phyloP scores from a whole-genome alignment of 2,888 invertebrate species.

The Temnothorax unifasciatus region DNA sequence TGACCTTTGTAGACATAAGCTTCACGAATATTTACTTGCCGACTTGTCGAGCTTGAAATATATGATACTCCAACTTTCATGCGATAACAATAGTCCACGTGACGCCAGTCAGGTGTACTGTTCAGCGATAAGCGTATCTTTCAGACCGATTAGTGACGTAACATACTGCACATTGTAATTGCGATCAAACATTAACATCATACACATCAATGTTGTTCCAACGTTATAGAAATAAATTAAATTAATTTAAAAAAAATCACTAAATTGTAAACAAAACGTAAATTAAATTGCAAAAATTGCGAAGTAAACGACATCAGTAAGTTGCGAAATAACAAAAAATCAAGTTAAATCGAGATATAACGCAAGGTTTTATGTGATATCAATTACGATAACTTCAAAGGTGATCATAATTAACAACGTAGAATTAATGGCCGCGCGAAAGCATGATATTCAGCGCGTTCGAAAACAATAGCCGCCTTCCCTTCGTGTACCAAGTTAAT shows the following conservation, averaged over 20 bases:
- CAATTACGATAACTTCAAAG: neutral
- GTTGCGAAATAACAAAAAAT: neutral
- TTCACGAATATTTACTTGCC: neutral
- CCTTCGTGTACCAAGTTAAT: constrained; percentile 18
- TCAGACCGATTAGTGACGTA: neutral
- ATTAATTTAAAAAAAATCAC: neutral
- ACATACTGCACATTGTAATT: constrained; percentile 8
- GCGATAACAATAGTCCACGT: constrained; percentile 43
- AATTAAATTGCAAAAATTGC: neutral
- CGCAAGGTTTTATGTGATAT: neutral
- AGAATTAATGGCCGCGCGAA: neutral
- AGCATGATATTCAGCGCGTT: neutral
- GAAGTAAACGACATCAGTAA: neutral
- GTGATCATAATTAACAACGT: constrained; percentile 1
- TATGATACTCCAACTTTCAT: constrained; percentile 19
- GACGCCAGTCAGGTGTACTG: constrained; percentile 31
- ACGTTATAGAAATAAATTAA: neutral
- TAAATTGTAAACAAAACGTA: neutral
- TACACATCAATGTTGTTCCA: neutral
- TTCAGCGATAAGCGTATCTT: constrained; percentile 66
- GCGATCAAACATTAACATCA: neutral
- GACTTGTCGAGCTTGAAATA: neutral
- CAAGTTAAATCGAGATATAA: neutral
- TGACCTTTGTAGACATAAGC: neutral
- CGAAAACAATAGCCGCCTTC: neutral